A percentile compares a stretch with the other conserved stretches of the same genome.
phyloP scores from a whole-genome alignment of 2,797 vertebrate genomes.

The Enteromius radiatus region DNA sequence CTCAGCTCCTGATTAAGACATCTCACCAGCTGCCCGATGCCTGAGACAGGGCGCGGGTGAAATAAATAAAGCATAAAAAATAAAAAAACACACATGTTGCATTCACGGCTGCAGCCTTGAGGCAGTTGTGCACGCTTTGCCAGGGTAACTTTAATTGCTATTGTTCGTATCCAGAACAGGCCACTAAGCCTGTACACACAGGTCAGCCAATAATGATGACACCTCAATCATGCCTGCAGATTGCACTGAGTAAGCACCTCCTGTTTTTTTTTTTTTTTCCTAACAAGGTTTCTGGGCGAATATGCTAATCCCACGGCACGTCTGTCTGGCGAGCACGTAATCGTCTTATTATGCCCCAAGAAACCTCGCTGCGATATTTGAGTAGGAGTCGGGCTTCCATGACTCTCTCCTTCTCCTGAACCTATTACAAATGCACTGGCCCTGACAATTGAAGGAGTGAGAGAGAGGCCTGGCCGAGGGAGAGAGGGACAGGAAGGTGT shows the following conservation, averaged over 20 bases:
- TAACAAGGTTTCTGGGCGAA: slow-evolving; percentile 78
- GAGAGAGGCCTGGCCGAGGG: slow-evolving; percentile 59
- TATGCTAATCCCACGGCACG: slow-evolving; percentile 83
- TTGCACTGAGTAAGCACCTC: slow-evolving; percentile 68
- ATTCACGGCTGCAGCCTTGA: slow-evolving; percentile 8
- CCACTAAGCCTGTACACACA: slow-evolving; percentile 50
- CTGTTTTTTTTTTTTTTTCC: slow-evolving; percentile 65
- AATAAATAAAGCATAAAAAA: slow-evolving; percentile 44
- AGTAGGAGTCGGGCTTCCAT: slow-evolving; percentile 68
- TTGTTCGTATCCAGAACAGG: slow-evolving; percentile 44
- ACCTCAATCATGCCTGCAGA: slow-evolving; percentile 65
- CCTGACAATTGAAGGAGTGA: slow-evolving; percentile 43
- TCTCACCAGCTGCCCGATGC: background rate
- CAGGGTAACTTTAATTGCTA: slow-evolving; percentile 53
- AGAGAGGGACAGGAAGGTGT: slow-evolving; percentile 59
- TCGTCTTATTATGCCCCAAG: slow-evolving; percentile 80
- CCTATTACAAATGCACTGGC: slow-evolving; percentile 52
- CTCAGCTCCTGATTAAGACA: slow-evolving; percentile 43
- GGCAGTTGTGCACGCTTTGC: slow-evolving; percentile 27
- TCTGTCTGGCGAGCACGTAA: slow-evolving; percentile 77
- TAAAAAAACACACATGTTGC: slow-evolving; percentile 15
- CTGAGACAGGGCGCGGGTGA: slow-evolving; percentile 1
- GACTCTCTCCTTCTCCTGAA: slow-evolving; percentile 59
- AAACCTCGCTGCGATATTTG: slow-evolving; percentile 82
- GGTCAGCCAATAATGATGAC: slow-evolving; percentile 67